A percentile compares a stretch with the other conserved stretches of the same genome.
Conservation (phyloP, 2,113 vertebrate genomes). For the Malaclemys terrapin region DNA sequence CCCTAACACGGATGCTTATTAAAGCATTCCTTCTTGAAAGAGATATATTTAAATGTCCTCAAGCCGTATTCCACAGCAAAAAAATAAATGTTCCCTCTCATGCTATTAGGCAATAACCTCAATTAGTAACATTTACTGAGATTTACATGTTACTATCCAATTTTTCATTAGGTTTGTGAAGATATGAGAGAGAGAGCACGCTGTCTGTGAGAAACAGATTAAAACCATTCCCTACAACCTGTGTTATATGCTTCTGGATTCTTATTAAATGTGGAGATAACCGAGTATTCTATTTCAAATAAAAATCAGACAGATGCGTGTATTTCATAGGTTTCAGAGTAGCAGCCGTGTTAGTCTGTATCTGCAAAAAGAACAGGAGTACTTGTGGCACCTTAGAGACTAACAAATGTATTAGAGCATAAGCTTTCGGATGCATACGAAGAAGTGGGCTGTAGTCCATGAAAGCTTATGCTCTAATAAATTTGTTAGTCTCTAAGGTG, state of each 20-base stretch:
- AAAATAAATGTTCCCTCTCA: slow-evolving; percentile 60
- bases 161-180: slow-evolving; percentile 29
- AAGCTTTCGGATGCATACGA: no score
- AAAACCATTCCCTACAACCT: not conserved
- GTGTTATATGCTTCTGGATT: not conserved
- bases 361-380: no score
- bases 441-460: no score
- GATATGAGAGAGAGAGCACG: not conserved
- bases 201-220: slow-evolving; percentile 1
- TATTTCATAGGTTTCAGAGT: not conserved
- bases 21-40: slow-evolving; percentile 78
- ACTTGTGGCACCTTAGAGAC: no score
- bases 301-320: not conserved
- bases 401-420: no score
- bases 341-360: no score
- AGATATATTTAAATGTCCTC: slow-evolving; percentile 70
- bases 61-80: slow-evolving; percentile 62
- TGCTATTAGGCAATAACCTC: slow-evolving; percentile 37
- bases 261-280: slow-evolving; percentile 34
- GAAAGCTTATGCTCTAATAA: no score
- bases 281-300: not conserved
- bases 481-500: no score
- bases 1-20: slow-evolving; percentile 75
- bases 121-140: slow-evolving; percentile 56
- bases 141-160: not conserved